Evolutionary conservation across 2,113 vertebrate species (phyloP).

Genomic region (Opisthocomus hoazin): DNA sequence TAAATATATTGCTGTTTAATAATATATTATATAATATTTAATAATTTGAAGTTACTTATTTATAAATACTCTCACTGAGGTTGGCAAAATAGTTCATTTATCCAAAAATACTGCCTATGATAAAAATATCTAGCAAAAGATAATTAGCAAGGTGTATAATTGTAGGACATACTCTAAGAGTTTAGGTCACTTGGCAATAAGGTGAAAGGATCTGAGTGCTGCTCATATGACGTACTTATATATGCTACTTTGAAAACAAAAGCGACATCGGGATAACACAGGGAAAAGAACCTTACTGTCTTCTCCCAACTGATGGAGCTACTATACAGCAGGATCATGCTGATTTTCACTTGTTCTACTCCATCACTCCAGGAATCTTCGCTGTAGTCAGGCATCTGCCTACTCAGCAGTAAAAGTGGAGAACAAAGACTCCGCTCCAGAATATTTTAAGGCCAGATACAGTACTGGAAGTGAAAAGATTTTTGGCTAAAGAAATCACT

Average conservation of each 20-base stretch:
- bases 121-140: not conserved
- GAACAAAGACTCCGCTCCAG: not conserved
- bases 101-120: not conserved
- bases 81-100: not conserved
- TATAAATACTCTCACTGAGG: not conserved
- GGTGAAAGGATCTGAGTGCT: not conserved
- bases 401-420: not conserved
- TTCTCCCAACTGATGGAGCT: not conserved
- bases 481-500: not conserved
- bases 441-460: not conserved
- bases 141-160: not conserved
- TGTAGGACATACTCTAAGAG: not conserved
- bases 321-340: not conserved
- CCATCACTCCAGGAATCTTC: not conserved
- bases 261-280: not conserved
- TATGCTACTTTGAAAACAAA: not conserved
- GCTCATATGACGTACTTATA: not conserved
- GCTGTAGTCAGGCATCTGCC: not conserved
- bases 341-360: not conserved
- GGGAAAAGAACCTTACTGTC: not conserved
- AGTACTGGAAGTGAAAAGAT: not conserved
- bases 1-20: no score
- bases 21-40: no score
- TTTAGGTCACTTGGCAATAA: not conserved
- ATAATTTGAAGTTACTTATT: no score